Evolutionary conservation across 2,888 invertebrate genomes (phyloP).

Genomic region (Cryptus armator): DNA sequence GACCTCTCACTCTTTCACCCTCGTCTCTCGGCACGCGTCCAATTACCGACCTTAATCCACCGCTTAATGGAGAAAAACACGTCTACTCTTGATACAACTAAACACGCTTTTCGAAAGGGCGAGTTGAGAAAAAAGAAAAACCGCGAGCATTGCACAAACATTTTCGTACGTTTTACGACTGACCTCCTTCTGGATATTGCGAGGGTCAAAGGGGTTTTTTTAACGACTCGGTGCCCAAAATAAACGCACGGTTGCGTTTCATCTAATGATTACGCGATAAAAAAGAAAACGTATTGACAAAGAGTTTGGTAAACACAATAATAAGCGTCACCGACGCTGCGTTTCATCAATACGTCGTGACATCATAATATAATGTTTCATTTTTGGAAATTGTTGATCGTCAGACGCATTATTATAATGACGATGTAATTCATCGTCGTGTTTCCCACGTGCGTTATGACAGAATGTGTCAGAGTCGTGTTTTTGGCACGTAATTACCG

Average conservation of each 20-base stretch:
- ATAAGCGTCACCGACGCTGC: too few species aligned
- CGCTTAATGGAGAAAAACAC: slow-evolving; percentile 55
- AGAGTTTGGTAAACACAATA: too few species aligned
- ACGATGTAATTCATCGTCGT: slow-evolving; percentile 4
- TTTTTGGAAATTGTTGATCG: too few species aligned
- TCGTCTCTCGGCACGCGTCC: slow-evolving; percentile 60
- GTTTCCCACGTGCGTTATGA: not conserved
- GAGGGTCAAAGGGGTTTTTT: not conserved
- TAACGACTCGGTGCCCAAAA: not conserved
- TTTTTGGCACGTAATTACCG: slow-evolving; percentile 44
- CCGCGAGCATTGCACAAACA: not conserved
- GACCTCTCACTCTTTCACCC: not conserved
- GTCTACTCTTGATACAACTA: not conserved
- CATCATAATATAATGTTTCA: too few species aligned
- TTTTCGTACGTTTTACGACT: not conserved
- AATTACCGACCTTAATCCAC: slow-evolving; percentile 67
- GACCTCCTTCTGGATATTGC: not conserved
- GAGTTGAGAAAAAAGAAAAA: not conserved
- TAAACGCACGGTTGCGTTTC: not conserved
- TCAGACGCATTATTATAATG: too few species aligned
- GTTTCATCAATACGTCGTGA: too few species aligned
- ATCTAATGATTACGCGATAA: not conserved
- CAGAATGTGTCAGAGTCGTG: slow-evolving; percentile 4
- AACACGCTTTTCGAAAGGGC: not conserved
- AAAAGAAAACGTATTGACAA: not conserved